Evolutionary conservation across 1,140 invertebrate genomes (phyloP).

Genomic region (Drosophila melanica): DNA sequence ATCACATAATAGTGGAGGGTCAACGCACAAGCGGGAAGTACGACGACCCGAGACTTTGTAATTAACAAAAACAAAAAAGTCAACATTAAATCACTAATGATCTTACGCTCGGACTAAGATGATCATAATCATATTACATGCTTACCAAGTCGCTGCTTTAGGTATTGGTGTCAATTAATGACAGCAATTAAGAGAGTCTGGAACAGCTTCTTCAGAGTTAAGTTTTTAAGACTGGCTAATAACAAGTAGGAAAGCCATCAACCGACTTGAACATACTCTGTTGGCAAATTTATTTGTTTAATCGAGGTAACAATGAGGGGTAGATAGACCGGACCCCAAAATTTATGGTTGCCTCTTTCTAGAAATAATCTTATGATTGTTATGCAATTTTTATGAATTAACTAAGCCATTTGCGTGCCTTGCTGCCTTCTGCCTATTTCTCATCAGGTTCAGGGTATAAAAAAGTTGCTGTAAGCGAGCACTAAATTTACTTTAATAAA

Average conservation of each 20-base stretch:
- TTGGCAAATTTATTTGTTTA: not conserved
- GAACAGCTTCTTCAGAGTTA: not conserved
- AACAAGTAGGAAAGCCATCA: not conserved
- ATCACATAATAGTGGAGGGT: slow-evolving; percentile 30
- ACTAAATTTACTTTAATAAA: not conserved
- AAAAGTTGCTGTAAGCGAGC: no score
- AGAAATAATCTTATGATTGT: no score
- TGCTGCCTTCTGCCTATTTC: no score
- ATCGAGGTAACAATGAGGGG: not conserved
- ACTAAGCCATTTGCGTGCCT: no score
- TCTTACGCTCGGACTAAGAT: slow-evolving; percentile 1
- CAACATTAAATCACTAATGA: slow-evolving; percentile 30
- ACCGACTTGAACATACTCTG: not conserved
- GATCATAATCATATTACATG: slow-evolving; percentile 12
- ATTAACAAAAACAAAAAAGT: slow-evolving; percentile 29
- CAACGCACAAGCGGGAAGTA: slow-evolving; percentile 36
- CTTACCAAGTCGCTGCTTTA: slow-evolving; percentile 5
- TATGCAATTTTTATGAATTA: no score
- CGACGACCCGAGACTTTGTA: slow-evolving; percentile 37
- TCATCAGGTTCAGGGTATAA: no score
- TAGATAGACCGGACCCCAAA: no score
- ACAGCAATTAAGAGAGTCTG: slow-evolving; percentile 5
- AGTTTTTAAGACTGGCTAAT: not conserved
- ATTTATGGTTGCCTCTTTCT: no score
- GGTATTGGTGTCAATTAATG: slow-evolving; percentile 26